Percentiles rank a stretch among this genome's conserved stretches.
phyloP scores from a whole-genome alignment of 2,797 vertebrate species.

The Schizopygopsis pylzovi region DNA sequence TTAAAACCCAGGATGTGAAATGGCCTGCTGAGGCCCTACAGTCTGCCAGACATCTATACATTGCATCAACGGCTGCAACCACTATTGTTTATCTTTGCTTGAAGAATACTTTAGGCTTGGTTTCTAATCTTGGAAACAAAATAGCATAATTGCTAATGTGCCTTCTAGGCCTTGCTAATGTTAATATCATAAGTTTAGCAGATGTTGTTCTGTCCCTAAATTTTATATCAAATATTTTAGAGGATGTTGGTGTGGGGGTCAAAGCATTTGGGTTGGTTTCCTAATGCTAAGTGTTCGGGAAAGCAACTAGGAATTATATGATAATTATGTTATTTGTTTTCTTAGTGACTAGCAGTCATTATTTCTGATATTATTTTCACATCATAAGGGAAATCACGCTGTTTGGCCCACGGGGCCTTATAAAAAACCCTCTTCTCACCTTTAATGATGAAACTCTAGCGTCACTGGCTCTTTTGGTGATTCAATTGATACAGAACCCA shows the following conservation, averaged over 20 bases:
- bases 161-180: neutral
- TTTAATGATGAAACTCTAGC: neutral
- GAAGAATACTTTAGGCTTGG: neutral
- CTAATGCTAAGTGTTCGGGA: neutral
- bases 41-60: neutral
- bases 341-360: neutral
- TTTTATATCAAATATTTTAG: neutral
- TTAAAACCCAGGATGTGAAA: neutral
- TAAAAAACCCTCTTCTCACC: neutral
- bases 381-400: conserved; percentile 3
- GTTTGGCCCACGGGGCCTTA: neutral
- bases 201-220: neutral
- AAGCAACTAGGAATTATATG: conserved; percentile 14
- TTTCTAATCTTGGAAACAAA: neutral
- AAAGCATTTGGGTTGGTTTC: neutral
- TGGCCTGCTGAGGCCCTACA: neutral
- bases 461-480: neutral
- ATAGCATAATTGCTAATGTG: neutral
- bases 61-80: neutral
- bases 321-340: conserved; percentile 2
- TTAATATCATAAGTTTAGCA: neutral
- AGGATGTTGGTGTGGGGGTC: conserved; percentile 4
- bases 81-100: neutral
- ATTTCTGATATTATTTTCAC: neutral
- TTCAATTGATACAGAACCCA: neutral